Percentiles rank a stretch among this genome's conserved stretches.
phyloP scores from a whole-genome alignment of 2,797 vertebrate genomes.

The Cossypha niveicapilla region DNA sequence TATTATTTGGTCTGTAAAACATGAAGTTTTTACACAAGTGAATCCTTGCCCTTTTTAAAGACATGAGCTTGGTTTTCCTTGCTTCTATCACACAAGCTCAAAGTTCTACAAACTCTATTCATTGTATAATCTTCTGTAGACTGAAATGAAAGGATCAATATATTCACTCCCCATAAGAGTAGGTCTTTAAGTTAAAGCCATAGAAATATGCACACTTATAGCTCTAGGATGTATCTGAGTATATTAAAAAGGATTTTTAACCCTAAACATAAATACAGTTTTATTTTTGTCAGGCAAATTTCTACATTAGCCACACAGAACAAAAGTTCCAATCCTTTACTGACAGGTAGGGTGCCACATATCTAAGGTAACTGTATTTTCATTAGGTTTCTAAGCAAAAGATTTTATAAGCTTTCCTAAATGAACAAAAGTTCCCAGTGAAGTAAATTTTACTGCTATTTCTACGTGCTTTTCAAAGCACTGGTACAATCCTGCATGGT shows the following conservation, averaged over 20 bases:
- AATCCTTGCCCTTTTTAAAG: background rate
- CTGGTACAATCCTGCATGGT: background rate
- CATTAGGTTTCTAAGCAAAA: background rate
- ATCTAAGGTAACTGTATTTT: background rate
- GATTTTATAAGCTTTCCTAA: background rate
- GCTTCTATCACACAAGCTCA: background rate
- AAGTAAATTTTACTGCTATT: background rate
- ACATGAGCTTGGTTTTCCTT: background rate
- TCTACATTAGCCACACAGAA: background rate
- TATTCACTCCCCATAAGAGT: background rate
- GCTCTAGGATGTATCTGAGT: background rate
- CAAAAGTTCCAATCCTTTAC: background rate
- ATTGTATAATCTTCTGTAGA: background rate
- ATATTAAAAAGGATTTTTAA: background rate
- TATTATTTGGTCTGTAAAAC: background rate
- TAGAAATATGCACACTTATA: background rate
- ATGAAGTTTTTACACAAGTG: background rate
- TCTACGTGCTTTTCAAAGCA: background rate
- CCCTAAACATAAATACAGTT: background rate
- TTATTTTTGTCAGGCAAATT: background rate
- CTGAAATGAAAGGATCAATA: background rate
- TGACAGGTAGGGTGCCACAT: background rate
- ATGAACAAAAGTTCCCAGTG: background rate
- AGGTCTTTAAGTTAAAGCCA: background rate
- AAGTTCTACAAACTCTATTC: background rate